These are phyloP conservation scores for Boleophthalmus pectinirostris DNA, from an alignment of 2,113 vertebrate genomes.

Conservation along the genomic window DNA sequence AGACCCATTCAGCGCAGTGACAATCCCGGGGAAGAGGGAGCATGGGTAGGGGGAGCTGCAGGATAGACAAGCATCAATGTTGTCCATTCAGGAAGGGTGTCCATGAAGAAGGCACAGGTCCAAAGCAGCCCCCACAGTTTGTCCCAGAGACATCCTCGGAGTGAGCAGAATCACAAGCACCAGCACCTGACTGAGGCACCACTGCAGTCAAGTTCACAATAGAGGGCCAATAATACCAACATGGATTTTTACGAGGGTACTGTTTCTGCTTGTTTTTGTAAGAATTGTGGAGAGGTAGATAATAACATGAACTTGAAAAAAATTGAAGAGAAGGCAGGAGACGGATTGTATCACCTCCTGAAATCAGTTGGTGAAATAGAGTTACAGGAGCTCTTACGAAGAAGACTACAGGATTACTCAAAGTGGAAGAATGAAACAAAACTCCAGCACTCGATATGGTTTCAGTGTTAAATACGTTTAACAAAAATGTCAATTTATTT, in stretches of 20 bases:
- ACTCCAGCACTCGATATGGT: too few relatives aligned
- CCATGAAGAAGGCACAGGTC: slow-evolving; percentile 64
- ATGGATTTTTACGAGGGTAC: background rate
- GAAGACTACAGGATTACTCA: too few relatives aligned
- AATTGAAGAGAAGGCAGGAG: too few relatives aligned
- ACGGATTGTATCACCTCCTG: background rate
- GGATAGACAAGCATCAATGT: slow-evolving; percentile 71
- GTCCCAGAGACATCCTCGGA: slow-evolving; percentile 55
- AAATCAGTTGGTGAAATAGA: background rate
- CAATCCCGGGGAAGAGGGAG: slow-evolving; percentile 64
- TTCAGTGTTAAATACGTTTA: too few relatives aligned
- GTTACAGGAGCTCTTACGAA: too few relatives aligned
- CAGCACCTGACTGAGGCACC: slow-evolving; percentile 10
- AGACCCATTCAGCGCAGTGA: slow-evolving; percentile 74
- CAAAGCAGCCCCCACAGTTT: slow-evolving; percentile 57
- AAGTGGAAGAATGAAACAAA: too few relatives aligned
- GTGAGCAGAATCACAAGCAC: slow-evolving; percentile 75
- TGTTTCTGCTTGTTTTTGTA: background rate
- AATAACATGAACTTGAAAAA: background rate
- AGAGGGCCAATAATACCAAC: too few relatives aligned
- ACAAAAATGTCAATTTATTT: too few relatives aligned
- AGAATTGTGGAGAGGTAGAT: background rate
- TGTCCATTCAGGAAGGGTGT: slow-evolving; percentile 69
- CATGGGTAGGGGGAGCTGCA: slow-evolving; percentile 39
- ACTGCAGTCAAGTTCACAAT: background rate